Evolutionary conservation across 2,113 vertebrate species (phyloP).

Genomic region (Rattus rattus): DNA sequence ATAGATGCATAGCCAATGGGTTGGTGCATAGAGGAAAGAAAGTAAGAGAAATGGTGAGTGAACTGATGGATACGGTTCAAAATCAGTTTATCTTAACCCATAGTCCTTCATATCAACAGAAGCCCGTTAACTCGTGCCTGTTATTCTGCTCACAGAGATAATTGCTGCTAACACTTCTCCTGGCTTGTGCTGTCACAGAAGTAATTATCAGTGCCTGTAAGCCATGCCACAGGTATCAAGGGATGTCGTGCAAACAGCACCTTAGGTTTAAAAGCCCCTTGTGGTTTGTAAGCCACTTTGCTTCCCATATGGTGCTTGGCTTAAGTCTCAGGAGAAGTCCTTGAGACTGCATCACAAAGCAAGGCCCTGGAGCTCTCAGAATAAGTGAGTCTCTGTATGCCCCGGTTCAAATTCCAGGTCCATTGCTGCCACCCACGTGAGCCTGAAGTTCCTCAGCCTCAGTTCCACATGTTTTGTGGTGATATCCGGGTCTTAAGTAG

Average conservation of each 20-base stretch:
- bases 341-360: not conserved
- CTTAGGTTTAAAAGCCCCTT: slow-evolving; percentile 29
- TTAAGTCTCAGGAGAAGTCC: not conserved
- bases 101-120: not conserved
- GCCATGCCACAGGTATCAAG: slow-evolving; percentile 5
- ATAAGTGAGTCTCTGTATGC: not conserved
- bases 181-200: not conserved
- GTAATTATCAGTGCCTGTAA: slow-evolving; percentile 57
- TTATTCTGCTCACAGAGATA: slow-evolving; percentile 43
- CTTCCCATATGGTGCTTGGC: slow-evolving; percentile 1
- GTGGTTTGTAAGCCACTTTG: slow-evolving; percentile 10
- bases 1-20: not conserved
- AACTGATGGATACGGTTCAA: not conserved
- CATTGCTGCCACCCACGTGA: not conserved
- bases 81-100: slow-evolving; percentile 13
- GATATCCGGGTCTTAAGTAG: not conserved
- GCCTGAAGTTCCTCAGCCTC: not conserved
- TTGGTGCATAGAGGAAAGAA: not conserved
- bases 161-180: slow-evolving; percentile 7
- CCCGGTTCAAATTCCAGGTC: slow-evolving; percentile 3
- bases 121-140: not conserved
- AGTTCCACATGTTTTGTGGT: not conserved
- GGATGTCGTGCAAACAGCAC: slow-evolving; percentile 36
- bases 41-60: too few species aligned
- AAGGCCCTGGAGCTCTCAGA: not conserved